These are phyloP conservation scores for Notarius lentiginosus DNA, from an alignment of 2,113 vertebrate species.

Conservation along the genomic window DNA sequence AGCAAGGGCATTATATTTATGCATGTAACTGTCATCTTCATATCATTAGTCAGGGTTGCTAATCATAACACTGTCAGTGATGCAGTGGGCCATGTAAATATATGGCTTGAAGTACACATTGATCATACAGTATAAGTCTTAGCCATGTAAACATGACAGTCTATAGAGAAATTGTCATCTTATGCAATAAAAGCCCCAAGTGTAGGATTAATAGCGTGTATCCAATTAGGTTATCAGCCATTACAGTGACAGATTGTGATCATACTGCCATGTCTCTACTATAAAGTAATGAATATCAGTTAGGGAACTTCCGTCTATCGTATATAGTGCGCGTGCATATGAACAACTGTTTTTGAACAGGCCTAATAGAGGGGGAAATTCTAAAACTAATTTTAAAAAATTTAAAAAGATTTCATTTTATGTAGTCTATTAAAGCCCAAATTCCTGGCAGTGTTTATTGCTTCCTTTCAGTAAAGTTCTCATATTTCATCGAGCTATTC, in stretches of 20 bases:
- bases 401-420: neutral
- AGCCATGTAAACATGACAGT: slow-evolving; percentile 40
- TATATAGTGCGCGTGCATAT: neutral
- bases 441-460: neutral
- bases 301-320: neutral
- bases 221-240: slow-evolving; percentile 39
- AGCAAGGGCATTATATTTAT: slow-evolving; percentile 63
- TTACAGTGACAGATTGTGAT: slow-evolving; percentile 43
- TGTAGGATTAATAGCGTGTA: slow-evolving; percentile 37
- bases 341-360: neutral
- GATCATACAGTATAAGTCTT: slow-evolving; percentile 23
- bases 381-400: neutral
- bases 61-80: slow-evolving; percentile 62
- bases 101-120: slow-evolving; percentile 20
- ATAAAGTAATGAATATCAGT: slow-evolving; percentile 13
- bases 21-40: slow-evolving; percentile 66
- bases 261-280: slow-evolving; percentile 7
- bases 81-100: slow-evolving; percentile 60
- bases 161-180: slow-evolving; percentile 22
- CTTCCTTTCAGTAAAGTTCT: neutral
- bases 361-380: neutral
- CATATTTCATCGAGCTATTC: neutral
- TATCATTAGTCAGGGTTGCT: slow-evolving; percentile 65
- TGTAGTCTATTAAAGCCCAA: neutral
- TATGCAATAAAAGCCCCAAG: slow-evolving; percentile 8